A percentile compares a stretch with the other conserved stretches of the same genome.
phyloP scores from a whole-genome alignment of 2,888 invertebrate species.

The Drosophila nr. fundita region DNA sequence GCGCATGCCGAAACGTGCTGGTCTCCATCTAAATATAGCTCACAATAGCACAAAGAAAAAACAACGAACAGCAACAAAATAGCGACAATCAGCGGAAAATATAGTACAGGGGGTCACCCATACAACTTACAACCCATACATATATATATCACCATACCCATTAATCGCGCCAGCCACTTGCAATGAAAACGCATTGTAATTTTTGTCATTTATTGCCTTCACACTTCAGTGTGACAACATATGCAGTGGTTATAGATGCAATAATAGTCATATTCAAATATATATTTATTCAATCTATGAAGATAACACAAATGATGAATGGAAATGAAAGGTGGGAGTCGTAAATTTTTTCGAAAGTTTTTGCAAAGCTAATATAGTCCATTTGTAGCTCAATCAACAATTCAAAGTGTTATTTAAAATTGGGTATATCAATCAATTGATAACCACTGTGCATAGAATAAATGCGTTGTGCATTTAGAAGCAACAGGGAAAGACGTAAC shows the following conservation, averaged over 20 bases:
- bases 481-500: constrained; percentile 26
- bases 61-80: constrained; percentile 9
- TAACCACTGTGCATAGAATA: constrained; percentile 45
- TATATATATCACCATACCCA: not conserved
- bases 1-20: constrained; percentile 51
- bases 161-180: not conserved
- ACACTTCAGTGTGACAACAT: constrained; percentile 42
- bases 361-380: not conserved
- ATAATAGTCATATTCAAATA: not conserved
- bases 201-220: constrained; percentile 55
- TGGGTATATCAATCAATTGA: not conserved
- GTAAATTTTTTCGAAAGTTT: not conserved
- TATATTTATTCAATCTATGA: constrained; percentile 1
- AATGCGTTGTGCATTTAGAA: constrained; percentile 33
- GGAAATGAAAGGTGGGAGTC: not conserved
- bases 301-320: not conserved
- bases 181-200: constrained; percentile 36
- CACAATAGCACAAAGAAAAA: constrained; percentile 21
- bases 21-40: constrained; percentile 57
- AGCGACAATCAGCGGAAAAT: constrained; percentile 55
- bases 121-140: not conserved
- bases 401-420: not conserved
- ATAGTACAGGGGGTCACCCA: constrained; percentile 51
- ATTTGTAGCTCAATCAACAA: not conserved
- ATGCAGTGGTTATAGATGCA: constrained; percentile 19